Evolutionary conservation across 2,797 vertebrate species (phyloP), one percentile per base, ranked within the genome.

Genomic region (Eospalax fontanierii): DNA sequence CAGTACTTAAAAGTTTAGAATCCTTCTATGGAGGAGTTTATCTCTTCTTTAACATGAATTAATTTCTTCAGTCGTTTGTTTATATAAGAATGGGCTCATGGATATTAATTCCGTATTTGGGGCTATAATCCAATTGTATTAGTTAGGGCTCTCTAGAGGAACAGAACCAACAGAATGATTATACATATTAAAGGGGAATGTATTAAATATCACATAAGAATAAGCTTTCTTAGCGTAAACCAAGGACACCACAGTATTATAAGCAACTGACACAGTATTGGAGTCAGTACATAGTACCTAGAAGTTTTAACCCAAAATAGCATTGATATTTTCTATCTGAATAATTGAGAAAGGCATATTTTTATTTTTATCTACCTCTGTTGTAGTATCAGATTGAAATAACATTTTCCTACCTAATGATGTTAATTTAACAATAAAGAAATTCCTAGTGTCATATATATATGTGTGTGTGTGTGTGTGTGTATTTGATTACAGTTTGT

Each of bases 201-300:
- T 43, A 75, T 46, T 28, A 16, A 3, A 75, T 75, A 96, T 93
- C 95, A 59, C 89, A 75, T 94, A 97, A 97, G 93, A 95, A 96
- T 85, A 96, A 92, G 83, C 38, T 86, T 95, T 96, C 89, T 93
- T 96, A 96, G 93, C 87, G 90, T 82, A 87, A 94, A 89, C 46
- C 43, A 82, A 87, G 26, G 66, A 87, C 50, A 87, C 88, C 82
- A 66, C 89, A 93, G 43, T 43, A 76, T 14, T 90, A 54, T 30
- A 61, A 96, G 86, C 38, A 71, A 68, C 76, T 74, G 82, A 85
- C 83, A 96, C 40, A 46, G 80, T 85, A 80, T 2, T 75, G 46
- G 65, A 65, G 26, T 74, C 50, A 82, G 73, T 2, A 12, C 43
- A 43, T 1, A 3, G 68, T 80, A 92, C 90, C 88, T 92, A 83